Conservation (phyloP, 2,888 invertebrate genomes). For the Asteroscopus sphinx region DNA sequence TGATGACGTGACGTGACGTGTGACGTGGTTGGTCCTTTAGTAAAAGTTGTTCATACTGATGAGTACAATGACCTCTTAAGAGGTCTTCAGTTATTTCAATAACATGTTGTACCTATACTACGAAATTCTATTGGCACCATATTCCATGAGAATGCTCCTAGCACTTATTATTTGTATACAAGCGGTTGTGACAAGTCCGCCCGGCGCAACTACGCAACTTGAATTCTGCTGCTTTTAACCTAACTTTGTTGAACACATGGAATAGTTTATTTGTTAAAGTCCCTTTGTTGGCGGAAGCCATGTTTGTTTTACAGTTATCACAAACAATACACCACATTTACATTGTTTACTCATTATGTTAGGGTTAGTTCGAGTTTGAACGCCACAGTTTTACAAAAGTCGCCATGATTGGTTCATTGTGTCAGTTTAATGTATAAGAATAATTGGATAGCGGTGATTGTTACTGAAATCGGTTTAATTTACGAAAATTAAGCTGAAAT, state of each 20-base stretch:
- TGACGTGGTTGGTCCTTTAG: no score
- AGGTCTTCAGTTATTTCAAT: no score
- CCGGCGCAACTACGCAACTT: slow-evolving; percentile 22
- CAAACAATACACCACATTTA: slow-evolving; percentile 55
- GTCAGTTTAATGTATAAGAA: slow-evolving; percentile 20
- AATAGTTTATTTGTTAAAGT: slow-evolving; percentile 57
- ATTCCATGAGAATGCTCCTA: slow-evolving; percentile 4
- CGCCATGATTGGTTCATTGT: slow-evolving; percentile 42
- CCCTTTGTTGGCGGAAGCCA: slow-evolving; percentile 39
- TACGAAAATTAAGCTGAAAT: slow-evolving; percentile 26
- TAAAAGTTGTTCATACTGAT: no score
- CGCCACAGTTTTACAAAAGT: slow-evolving; percentile 35
- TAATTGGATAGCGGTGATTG: slow-evolving; percentile 38
- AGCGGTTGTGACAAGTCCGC: slow-evolving; percentile 32
- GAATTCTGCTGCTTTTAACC: slow-evolving; percentile 45
- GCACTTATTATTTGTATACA: slow-evolving; percentile 40
- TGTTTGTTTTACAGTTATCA: slow-evolving; percentile 49
- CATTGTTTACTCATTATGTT: slow-evolving; percentile 52
- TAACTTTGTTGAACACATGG: slow-evolving; percentile 53
- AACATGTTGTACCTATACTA: no score
- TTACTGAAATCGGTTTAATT: slow-evolving; percentile 34
- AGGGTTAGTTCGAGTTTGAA: slow-evolving; percentile 28
- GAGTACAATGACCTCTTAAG: no score
- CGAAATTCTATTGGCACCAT: slow-evolving; percentile 19
- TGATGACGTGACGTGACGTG: no score